Evolutionary conservation across 2,113 vertebrate genomes (phyloP), one percentile per base, ranked within the genome.

Genomic region (Beaufortia kweichowensis): DNA sequence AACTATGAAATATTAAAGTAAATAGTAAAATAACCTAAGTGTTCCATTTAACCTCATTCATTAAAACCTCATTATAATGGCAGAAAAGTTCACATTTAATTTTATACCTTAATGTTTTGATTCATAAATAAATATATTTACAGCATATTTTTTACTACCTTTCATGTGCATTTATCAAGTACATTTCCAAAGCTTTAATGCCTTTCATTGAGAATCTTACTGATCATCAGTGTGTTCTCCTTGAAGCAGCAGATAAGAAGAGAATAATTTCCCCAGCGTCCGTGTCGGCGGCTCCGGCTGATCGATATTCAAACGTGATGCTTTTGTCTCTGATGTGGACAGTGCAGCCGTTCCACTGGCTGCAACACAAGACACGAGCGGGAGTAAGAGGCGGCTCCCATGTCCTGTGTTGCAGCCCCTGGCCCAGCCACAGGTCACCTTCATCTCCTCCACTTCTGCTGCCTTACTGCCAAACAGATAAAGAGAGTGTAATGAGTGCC

Each of bases 311-410:
- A 11, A 46, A 39, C 1, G n/a, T 23, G 63, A 65, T 43, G 39
- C 21, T 46, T 29, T 41, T 24, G 11, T 24, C 41, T 65, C 60
- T 41, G 62, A 50, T 70, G 68, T 62, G 73, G 60, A 80, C 24
- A 87, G 83, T 79, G 75, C 81, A 85, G 86, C 87, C 76, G 87
- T 74, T 89, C 91, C 91, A 89, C 91, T 92, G 92, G 92, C 91
- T 92, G 91, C 91, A 93, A 92, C 92, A 92, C 91, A 93, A 93
- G 92, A 93, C 92, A 93, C 92, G 92, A 93, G 92, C 86, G 84
- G 90, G 85, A 82, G 81, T 76, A 79, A 85, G 67, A 91, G 81
- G 80, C 85, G 87, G 87, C 88, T 92, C 92, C 90, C 92, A 91
- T 92, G 91, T 91, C 92, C 92, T 91, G 92, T 93, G 92, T 92